phyloP scores from a whole-genome alignment of 2,797 vertebrate genomes.

The Gadopsis marmoratus region DNA sequence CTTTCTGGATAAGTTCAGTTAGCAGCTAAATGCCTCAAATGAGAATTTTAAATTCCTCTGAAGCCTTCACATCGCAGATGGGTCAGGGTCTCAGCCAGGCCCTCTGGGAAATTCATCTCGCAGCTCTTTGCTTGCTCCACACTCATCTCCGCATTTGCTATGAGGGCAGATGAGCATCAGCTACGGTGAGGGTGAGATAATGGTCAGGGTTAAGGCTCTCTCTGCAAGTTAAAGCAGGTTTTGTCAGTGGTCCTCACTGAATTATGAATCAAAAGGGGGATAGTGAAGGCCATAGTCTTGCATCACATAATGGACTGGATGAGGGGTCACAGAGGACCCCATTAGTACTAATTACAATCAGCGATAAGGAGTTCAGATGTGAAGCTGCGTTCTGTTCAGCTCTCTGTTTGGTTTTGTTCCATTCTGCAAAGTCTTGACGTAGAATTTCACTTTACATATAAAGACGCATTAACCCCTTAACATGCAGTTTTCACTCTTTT shows the following conservation, averaged over 20 bases:
- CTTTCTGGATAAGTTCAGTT: slow-evolving; percentile 22
- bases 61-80: not conserved
- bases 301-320: slow-evolving; percentile 24
- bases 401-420: slow-evolving; percentile 1
- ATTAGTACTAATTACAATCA: slow-evolving; percentile 45
- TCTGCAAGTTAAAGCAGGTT: slow-evolving; percentile 24
- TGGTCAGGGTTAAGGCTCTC: slow-evolving; percentile 27
- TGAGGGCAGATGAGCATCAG: slow-evolving; percentile 29
- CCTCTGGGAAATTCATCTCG: slow-evolving; percentile 23
- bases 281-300: slow-evolving; percentile 14
- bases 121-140: not conserved
- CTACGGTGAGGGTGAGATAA: slow-evolving; percentile 34
- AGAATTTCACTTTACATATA: not conserved
- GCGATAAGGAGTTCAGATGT: slow-evolving; percentile 38
- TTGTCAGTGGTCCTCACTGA: slow-evolving; percentile 30
- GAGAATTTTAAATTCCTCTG: slow-evolving; percentile 35
- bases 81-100: not conserved
- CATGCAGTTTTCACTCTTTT: not conserved
- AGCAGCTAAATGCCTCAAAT: slow-evolving; percentile 14
- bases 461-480: not conserved
- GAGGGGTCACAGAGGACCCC: slow-evolving; percentile 10
- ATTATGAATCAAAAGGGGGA: slow-evolving; percentile 32
- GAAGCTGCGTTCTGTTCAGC: not conserved
- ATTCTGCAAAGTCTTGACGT: not conserved
- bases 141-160: slow-evolving; percentile 27